A percentile compares a stretch with the other conserved stretches of the same genome.
These are phyloP conservation scores for Drosophila mimica DNA, from an alignment of 2,888 invertebrate species.

Conservation along the genomic window DNA sequence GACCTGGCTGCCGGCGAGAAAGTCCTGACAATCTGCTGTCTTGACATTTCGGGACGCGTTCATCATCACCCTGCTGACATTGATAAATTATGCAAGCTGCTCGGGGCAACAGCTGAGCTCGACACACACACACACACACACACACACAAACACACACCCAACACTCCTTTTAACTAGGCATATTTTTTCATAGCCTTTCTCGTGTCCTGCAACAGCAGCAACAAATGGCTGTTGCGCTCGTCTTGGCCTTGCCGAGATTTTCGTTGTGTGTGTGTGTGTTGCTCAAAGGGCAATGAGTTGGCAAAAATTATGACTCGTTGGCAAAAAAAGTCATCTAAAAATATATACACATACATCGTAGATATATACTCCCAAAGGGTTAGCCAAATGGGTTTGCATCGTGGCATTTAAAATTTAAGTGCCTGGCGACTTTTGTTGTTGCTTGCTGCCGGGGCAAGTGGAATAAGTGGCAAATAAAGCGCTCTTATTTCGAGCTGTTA, in stretches of 20 bases:
- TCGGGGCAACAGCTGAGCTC: constrained; percentile 53
- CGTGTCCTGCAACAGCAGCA: constrained; percentile 38
- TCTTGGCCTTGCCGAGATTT: constrained; percentile 60
- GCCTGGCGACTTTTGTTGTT: constrained; percentile 34
- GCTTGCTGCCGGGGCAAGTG: constrained; percentile 30
- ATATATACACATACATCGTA: constrained; percentile 17
- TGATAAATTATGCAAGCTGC: constrained; percentile 75
- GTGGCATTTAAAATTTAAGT: constrained; percentile 74
- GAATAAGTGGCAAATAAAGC: constrained; percentile 40
- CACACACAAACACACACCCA: background rate
- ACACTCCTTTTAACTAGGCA: constrained; percentile 21
- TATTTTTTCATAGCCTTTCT: constrained; percentile 15
- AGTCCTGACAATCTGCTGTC: constrained; percentile 65
- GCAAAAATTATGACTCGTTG: constrained; percentile 73
- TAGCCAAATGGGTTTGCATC: constrained; percentile 48
- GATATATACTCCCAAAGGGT: constrained; percentile 34
- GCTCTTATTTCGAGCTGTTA: background rate
- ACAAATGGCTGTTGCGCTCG: constrained; percentile 63
- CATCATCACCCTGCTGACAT: constrained; percentile 75
- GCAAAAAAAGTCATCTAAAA: constrained; percentile 65
- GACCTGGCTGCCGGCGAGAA: background rate
- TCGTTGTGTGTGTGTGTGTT: constrained; percentile 20
- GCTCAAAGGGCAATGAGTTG: constrained; percentile 70
- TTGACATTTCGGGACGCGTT: constrained; percentile 63
- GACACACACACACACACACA: constrained; percentile 6